Evolutionary conservation across 1,140 invertebrate genomes (phyloP), one percentile per base, ranked within the genome.

Genomic region (Pseudobourletiella spinata): DNA sequence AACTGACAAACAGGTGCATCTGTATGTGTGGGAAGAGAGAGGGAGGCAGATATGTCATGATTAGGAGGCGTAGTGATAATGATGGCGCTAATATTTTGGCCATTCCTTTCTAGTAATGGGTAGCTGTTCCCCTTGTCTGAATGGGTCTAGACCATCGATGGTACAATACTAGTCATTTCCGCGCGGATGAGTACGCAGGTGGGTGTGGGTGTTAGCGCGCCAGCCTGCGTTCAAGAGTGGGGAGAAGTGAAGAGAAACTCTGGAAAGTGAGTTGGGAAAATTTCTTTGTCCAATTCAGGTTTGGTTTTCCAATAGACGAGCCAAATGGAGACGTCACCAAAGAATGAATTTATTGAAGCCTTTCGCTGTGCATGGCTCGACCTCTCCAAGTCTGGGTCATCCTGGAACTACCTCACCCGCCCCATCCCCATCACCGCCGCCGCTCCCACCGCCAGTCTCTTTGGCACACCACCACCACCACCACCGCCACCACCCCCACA

Each of bases 281-380:
- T 65, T 68, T 68, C 44, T 68, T 57, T 68, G 63, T 68, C 46
- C 39, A 72, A 67, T 75, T 76, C 84, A 94, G 91, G 90, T 95
- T 85, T 95, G 91, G 91, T 94, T 95, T 89, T 94, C 90, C 82
- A 94, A 95, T 86, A 91, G 91, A 88, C 87, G 91, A 81, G 91
- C 91, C 78, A 95, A 95, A 82, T 94, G 90, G 91, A 85, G 91
- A 76, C 86, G 91, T 71, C 91, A 94, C 77, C 91, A 94, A 76
- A 86, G 91, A 73, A 92, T 94, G 87, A 92, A 88, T 78, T 82
- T 91, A 70, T 82, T 92, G 76, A 90, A 90, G 76, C 86, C 76
- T 20, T 75, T 75, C 86, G 74, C 83, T 78, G 76, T 73, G 73
- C 76, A 75, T 75, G 72, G 73, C 72, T 63, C 64, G 61, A 32